These are phyloP conservation scores for Geothlypis trichas DNA, from an alignment of 2,113 vertebrate genomes.

Conservation along the genomic window DNA sequence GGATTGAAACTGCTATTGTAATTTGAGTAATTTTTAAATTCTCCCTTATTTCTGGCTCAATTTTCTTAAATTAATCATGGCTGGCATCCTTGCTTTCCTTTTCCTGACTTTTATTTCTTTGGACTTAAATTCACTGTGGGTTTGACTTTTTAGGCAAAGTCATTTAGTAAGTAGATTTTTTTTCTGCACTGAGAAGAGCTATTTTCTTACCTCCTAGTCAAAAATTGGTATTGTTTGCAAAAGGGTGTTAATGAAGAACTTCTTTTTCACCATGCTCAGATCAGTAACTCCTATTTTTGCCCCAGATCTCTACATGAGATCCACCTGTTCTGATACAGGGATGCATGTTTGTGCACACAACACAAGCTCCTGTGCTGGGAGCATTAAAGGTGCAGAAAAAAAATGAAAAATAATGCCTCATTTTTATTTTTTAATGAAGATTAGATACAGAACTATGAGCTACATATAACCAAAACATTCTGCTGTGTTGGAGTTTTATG, in stretches of 20 bases:
- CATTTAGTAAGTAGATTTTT: background rate
- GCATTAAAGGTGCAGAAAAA: background rate
- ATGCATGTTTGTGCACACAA: background rate
- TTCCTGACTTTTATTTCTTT: background rate
- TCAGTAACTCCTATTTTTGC: background rate
- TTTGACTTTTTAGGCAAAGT: background rate
- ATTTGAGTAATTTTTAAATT: background rate
- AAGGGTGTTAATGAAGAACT: background rate
- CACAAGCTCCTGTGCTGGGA: background rate
- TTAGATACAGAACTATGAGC: background rate
- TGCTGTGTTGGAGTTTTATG: background rate
- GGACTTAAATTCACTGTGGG: background rate
- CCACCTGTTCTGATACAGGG: accelerated
- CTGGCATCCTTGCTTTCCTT: background rate
- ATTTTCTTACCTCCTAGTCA: background rate
- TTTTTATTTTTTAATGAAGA: background rate
- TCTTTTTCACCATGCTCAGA: background rate
- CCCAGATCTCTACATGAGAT: background rate
- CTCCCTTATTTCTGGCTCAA: background rate
- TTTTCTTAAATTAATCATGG: background rate
- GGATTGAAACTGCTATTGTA: background rate
- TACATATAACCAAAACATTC: background rate
- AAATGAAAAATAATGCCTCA: background rate
- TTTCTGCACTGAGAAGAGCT: background rate
- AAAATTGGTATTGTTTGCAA: background rate